These are phyloP conservation scores for Andrena haemorrhoa DNA, from an alignment of 2,888 invertebrate genomes.

Conservation along the genomic window DNA sequence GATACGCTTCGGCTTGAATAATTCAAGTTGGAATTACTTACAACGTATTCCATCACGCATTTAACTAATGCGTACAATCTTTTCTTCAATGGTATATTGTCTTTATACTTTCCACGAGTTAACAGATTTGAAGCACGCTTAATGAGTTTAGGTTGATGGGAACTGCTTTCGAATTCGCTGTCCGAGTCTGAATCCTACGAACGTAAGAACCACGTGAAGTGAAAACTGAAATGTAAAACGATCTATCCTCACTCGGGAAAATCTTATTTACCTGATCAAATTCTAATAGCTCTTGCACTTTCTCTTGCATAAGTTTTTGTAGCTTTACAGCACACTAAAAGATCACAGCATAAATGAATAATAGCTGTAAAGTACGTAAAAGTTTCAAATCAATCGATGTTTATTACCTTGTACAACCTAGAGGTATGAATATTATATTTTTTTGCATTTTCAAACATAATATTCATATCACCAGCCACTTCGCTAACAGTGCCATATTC, in stretches of 20 bases:
- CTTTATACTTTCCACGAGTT: slow-evolving; percentile 85
- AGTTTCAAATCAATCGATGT: slow-evolving; percentile 7
- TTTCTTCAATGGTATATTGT: slow-evolving; percentile 90
- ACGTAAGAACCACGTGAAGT: slow-evolving; percentile 6
- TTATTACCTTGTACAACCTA: slow-evolving; percentile 90
- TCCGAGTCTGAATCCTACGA: slow-evolving; percentile 82
- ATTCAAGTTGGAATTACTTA: slow-evolving; percentile 83
- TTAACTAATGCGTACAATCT: slow-evolving; percentile 93
- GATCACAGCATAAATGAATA: slow-evolving; percentile 55
- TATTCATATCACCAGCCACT: slow-evolving; percentile 96
- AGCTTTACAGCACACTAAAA: slow-evolving; percentile 92
- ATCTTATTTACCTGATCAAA: slow-evolving; percentile 86
- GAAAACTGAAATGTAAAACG: background rate
- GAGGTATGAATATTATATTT: slow-evolving; percentile 94
- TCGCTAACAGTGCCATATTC: slow-evolving; percentile 94
- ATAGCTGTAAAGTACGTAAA: slow-evolving; percentile 15
- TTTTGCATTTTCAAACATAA: slow-evolving; percentile 98
- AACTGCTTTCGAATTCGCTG: slow-evolving; percentile 81
- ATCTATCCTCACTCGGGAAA: slow-evolving; percentile 8
- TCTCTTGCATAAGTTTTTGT: slow-evolving; percentile 93
- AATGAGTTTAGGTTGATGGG: slow-evolving; percentile 82
- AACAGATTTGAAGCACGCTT: slow-evolving; percentile 83
- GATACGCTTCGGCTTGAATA: slow-evolving; percentile 9
- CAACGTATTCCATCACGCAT: slow-evolving; percentile 89
- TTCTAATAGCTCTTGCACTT: slow-evolving; percentile 91